phyloP scores from a whole-genome alignment of 2,888 invertebrate genomes.

The Nomada goodeniana region DNA sequence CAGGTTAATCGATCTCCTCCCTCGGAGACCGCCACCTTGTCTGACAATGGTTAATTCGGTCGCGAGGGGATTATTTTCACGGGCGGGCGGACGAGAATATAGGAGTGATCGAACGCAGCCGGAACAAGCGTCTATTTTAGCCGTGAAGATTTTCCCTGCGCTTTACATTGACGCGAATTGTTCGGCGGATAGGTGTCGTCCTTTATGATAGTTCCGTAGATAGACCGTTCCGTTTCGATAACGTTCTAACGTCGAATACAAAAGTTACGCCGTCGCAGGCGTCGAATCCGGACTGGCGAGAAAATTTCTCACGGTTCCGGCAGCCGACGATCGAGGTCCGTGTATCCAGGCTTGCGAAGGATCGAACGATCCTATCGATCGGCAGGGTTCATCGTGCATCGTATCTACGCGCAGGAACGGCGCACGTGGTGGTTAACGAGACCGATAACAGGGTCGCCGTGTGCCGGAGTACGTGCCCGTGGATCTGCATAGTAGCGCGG shows the following conservation, averaged over 20 bases:
- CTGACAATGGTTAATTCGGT: background rate
- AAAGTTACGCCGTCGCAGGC: no score
- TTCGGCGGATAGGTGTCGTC: background rate
- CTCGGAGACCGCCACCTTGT: background rate
- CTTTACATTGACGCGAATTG: no score
- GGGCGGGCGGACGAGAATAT: background rate
- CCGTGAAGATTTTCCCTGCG: background rate
- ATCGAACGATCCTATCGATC: constrained; percentile 15
- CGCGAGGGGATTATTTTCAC: background rate
- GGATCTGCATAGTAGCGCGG: constrained; percentile 62
- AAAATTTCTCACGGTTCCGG: background rate
- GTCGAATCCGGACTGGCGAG: background rate
- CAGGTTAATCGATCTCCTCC: background rate
- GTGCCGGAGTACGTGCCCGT: constrained; percentile 38
- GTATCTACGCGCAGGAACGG: constrained; percentile 2
- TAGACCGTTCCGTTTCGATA: background rate
- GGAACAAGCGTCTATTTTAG: background rate
- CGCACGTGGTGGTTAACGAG: constrained; percentile 48
- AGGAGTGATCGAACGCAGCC: background rate
- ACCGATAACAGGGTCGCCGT: constrained; percentile 54
- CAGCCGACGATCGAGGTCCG: no score
- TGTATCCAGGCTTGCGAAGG: no score
- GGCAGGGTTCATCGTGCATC: constrained; percentile 25
- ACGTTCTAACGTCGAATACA: no score
- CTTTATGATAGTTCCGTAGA: background rate